phyloP scores from a whole-genome alignment of 2,797 vertebrate genomes.

The Eurystomus glaucurus region DNA sequence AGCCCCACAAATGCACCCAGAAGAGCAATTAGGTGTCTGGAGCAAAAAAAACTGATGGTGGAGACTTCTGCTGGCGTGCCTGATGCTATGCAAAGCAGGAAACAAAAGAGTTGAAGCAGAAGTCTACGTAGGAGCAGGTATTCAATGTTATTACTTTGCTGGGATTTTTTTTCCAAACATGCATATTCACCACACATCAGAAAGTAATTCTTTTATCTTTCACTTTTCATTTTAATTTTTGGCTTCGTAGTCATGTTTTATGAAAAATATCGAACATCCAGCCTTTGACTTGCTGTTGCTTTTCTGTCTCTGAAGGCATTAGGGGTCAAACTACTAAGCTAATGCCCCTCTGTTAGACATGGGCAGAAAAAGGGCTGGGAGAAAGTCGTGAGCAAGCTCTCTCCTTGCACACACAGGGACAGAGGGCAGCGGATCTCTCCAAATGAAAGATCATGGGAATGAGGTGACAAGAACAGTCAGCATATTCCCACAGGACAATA shows the following conservation, averaged over 20 bases:
- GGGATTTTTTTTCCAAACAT: neutral
- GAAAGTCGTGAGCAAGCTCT: neutral
- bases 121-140: neutral
- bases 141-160: neutral
- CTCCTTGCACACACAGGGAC: neutral
- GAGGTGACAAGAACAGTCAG: slow-evolving; percentile 9
- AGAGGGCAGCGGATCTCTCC: slow-evolving; percentile 15
- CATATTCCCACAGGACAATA: slow-evolving; percentile 27
- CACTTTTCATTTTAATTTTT: slow-evolving; percentile 25
- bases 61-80: neutral
- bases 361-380: neutral
- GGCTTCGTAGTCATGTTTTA: neutral
- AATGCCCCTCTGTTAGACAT: neutral
- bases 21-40: neutral
- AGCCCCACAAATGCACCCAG: neutral
- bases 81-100: neutral
- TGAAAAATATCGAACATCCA: neutral
- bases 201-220: neutral
- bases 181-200: neutral
- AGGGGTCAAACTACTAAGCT: neutral
- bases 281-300: neutral
- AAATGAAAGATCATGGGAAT: slow-evolving; percentile 17
- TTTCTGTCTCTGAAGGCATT: neutral
- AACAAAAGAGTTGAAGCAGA: neutral
- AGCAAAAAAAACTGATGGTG: neutral